Conservation (phyloP, 2,888 invertebrate species). For the Melanchra persicariae region DNA sequence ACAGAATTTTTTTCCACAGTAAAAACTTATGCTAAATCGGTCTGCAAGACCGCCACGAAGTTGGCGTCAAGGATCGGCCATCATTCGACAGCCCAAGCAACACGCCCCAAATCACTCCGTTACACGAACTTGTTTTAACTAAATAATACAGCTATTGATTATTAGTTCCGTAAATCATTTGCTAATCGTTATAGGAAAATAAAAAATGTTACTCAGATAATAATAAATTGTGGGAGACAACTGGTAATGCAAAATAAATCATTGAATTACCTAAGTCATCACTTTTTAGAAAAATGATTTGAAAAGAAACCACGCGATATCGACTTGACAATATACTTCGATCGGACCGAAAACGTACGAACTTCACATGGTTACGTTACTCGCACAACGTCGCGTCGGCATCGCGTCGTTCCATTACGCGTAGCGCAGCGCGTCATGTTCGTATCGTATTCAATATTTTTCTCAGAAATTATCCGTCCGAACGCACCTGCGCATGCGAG, state of each 20-base stretch:
- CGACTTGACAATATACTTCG: not conserved
- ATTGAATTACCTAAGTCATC: not conserved
- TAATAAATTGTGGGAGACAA: not conserved
- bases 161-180: not conserved
- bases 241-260: not conserved
- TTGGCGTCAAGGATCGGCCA: conserved; percentile 83
- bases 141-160: not conserved
- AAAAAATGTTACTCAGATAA: not conserved
- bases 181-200: not conserved
- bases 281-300: not conserved
- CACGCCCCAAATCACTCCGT: conserved; percentile 78
- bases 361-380: conserved; percentile 43
- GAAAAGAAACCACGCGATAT: conserved; percentile 2
- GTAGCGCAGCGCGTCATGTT: not conserved
- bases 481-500: not conserved
- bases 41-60: conserved; percentile 82
- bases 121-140: conserved; percentile 39
- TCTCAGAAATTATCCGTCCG: not conserved
- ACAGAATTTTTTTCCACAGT: conserved; percentile 75
- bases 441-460: not conserved
- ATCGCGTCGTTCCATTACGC: conserved; percentile 40
- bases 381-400: not conserved
- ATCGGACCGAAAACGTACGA: conserved; percentile 34
- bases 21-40: conserved; percentile 77
- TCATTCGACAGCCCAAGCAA: conserved; percentile 78